phyloP scores from a whole-genome alignment of 2,888 invertebrate species.

The Brachyopa scutellaris region DNA sequence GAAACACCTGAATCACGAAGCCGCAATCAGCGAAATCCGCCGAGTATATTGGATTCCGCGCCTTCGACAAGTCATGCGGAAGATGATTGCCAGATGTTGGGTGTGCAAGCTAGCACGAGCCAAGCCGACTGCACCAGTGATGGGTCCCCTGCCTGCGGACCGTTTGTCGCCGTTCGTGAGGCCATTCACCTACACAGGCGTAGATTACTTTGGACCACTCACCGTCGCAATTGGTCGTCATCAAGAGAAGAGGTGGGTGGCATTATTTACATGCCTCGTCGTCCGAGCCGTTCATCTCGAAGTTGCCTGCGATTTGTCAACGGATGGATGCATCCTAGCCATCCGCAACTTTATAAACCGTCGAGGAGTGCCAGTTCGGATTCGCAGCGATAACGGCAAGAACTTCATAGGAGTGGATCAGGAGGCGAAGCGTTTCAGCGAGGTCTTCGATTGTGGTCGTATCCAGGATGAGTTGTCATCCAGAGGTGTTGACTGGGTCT shows the following conservation, averaged over 20 bases:
- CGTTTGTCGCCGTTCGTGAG: too few species aligned
- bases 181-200: too few species aligned
- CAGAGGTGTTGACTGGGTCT: slow-evolving; percentile 30
- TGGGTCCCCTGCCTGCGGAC: slow-evolving; percentile 61
- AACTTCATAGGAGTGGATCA: slow-evolving; percentile 2
- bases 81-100: slow-evolving; percentile 17
- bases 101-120: slow-evolving; percentile 3
- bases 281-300: slow-evolving; percentile 29
- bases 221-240: slow-evolving; percentile 66
- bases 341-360: slow-evolving; percentile 55
- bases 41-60: slow-evolving; percentile 21
- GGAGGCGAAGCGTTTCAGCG: slow-evolving; percentile 21
- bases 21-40: background rate
- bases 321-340: slow-evolving; percentile 40
- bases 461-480: slow-evolving; percentile 32
- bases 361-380: slow-evolving; percentile 1
- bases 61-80: background rate
- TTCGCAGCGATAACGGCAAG: too few species aligned
- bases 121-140: slow-evolving; percentile 48
- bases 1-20: slow-evolving; percentile 15
- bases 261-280: slow-evolving; percentile 50
- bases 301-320: slow-evolving; percentile 16
- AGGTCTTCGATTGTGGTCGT: slow-evolving; percentile 21
- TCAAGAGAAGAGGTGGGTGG: slow-evolving; percentile 43
- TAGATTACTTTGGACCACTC: background rate